Percentiles rank a stretch among this genome's conserved stretches.
Evolutionary conservation across 2,888 invertebrate species (phyloP).

Genomic region (Trichogramma dendrolimi): DNA sequence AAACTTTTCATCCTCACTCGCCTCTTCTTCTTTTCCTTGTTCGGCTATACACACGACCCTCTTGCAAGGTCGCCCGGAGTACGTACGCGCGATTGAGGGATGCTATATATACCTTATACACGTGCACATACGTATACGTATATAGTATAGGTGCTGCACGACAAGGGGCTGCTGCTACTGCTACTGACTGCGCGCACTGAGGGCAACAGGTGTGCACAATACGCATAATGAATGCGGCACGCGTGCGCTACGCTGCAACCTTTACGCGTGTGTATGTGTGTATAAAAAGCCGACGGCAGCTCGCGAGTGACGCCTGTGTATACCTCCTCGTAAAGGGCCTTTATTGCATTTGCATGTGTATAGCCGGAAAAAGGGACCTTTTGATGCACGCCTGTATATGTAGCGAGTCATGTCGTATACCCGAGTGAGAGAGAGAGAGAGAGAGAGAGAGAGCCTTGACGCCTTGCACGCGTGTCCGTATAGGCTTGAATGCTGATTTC

Average conservation of each 20-base stretch:
- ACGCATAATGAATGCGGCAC: slow-evolving; percentile 45
- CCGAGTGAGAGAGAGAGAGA: no score
- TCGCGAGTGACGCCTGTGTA: not conserved
- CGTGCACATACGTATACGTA: no score
- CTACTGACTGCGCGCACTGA: slow-evolving; percentile 12
- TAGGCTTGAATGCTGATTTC: slow-evolving; percentile 12
- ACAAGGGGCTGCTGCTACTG: slow-evolving; percentile 19
- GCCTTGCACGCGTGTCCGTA: slow-evolving; percentile 7
- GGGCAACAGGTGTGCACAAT: slow-evolving; percentile 50
- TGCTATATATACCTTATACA: not conserved
- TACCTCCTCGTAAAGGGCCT: not conserved
- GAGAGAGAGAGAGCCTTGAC: not conserved
- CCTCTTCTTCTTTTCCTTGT: not conserved
- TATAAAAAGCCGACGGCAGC: slow-evolving; percentile 4
- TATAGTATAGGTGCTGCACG: slow-evolving; percentile 3
- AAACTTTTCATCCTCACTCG: slow-evolving; percentile 19
- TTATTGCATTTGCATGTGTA: slow-evolving; percentile 28
- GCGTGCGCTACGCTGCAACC: slow-evolving; percentile 22
- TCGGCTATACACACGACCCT: not conserved
- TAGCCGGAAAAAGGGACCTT: slow-evolving; percentile 20
- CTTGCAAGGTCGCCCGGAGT: not conserved
- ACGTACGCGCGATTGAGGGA: slow-evolving; percentile 25
- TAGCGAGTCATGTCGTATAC: no score
- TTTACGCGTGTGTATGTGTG: not conserved
- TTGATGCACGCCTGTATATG: slow-evolving; percentile 10